A percentile compares a stretch with the other conserved stretches of the same genome.
phyloP scores from a whole-genome alignment of 2,113 vertebrate species.

The Melanocharis versteri region DNA sequence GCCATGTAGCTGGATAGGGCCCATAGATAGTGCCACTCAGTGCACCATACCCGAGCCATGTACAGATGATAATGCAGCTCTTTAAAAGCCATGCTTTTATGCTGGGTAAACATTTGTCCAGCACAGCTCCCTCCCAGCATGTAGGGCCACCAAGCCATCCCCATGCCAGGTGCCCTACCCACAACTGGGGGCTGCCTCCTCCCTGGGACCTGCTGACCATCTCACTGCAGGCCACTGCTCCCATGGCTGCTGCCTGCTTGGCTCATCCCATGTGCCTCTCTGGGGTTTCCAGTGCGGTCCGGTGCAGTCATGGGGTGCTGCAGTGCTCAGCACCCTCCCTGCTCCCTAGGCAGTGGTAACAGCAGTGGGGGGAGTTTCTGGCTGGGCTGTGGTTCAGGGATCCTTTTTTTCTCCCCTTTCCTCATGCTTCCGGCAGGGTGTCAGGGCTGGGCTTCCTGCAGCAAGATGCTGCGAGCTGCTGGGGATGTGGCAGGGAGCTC shows the following conservation, averaged over 20 bases:
- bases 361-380: fast-evolving
- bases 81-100: not conserved
- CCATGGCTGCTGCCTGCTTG: fast-evolving
- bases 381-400: not conserved
- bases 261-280: not conserved
- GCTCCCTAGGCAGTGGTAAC: not conserved
- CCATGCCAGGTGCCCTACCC: fast-evolving
- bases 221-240: not conserved
- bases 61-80: not conserved
- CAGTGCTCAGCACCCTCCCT: not conserved
- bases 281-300: fast-evolving
- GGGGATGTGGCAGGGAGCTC: not conserved
- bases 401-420: too few species aligned
- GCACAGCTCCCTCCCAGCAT: not conserved
- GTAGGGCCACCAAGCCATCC: not conserved
- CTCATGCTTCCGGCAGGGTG: not conserved
- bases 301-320: not conserved
- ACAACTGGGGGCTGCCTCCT: fast-evolving
- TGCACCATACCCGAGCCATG: fast-evolving
- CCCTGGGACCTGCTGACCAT: not conserved
- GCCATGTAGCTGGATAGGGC: not conserved
- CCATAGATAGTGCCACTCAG: not conserved
- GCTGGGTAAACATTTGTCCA: not conserved
- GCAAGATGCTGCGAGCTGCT: not conserved
- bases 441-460: not conserved